Evolutionary conservation across 2,888 invertebrate species (phyloP).

Genomic region (Gerris lacustris): DNA sequence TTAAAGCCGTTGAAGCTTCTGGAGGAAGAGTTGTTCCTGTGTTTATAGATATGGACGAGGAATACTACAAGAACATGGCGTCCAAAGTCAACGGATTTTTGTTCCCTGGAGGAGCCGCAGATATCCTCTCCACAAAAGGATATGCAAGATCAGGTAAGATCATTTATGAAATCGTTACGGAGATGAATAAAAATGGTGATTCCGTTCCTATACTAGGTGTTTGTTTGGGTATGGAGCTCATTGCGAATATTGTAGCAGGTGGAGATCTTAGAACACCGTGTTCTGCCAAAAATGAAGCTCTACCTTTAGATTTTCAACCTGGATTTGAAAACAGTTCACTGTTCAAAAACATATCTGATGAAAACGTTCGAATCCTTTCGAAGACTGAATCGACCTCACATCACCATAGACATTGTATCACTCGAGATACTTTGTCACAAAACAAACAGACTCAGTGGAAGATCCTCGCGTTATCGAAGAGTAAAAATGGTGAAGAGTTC

Average conservation of each 20-base stretch:
- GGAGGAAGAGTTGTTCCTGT: slow-evolving; percentile 81
- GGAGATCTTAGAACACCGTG: neutral
- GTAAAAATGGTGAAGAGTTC: neutral
- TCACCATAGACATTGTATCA: neutral
- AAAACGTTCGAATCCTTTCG: neutral
- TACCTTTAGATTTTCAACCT: neutral
- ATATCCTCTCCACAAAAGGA: slow-evolving; percentile 53
- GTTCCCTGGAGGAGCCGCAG: slow-evolving; percentile 69
- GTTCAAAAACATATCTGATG: neutral
- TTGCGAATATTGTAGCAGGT: neutral
- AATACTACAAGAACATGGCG: neutral
- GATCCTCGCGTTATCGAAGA: neutral
- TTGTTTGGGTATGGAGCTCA: neutral
- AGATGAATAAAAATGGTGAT: slow-evolving; percentile 28
- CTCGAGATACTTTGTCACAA: neutral
- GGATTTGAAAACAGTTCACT: neutral
- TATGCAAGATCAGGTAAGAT: slow-evolving; percentile 63
- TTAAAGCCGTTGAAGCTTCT: slow-evolving; percentile 75
- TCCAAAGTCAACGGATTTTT: slow-evolving; percentile 47
- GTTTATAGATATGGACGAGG: slow-evolving; percentile 29
- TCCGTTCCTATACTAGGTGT: neutral
- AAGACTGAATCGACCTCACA: neutral
- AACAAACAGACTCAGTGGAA: neutral
- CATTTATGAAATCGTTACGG: slow-evolving; percentile 37
- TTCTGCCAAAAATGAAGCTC: neutral